A percentile compares a stretch with the other conserved stretches of the same genome.
These are phyloP conservation scores for Urocyon cinereoargenteus DNA, from an alignment of 2,797 vertebrate genomes.

Conservation along the genomic window DNA sequence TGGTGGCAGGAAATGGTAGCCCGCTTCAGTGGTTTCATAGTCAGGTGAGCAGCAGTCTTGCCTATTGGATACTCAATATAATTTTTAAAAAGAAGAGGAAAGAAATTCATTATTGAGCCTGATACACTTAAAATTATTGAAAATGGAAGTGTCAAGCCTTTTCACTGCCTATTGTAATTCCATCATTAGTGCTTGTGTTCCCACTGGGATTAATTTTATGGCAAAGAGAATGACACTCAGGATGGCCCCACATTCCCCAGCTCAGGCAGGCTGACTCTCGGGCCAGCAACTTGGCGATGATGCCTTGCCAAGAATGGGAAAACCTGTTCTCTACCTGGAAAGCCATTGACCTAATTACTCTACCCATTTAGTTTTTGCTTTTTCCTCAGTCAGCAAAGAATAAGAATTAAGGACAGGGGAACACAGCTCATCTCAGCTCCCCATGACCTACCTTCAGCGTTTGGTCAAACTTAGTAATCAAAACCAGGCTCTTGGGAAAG, in stretches of 20 bases:
- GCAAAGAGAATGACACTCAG: not conserved
- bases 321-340: conserved; percentile 58
- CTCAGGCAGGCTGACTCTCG: not conserved
- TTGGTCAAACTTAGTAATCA: not conserved
- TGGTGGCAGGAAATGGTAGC: not conserved
- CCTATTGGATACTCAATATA: not conserved
- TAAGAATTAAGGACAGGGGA: not conserved
- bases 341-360: conserved; percentile 53
- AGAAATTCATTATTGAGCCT: not conserved
- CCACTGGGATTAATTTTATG: not conserved
- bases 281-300: not conserved
- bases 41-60: not conserved
- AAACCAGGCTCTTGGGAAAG: not conserved
- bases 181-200: not conserved
- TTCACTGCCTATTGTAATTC: not conserved
- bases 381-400: conserved; percentile 64
- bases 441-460: not conserved
- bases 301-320: not conserved
- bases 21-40: not conserved
- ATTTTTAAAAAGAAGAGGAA: not conserved
- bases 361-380: not conserved
- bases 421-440: not conserved
- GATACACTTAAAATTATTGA: not conserved
- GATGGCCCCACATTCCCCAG: not conserved
- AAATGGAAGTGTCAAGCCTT: not conserved